Evolutionary conservation across 2,113 vertebrate genomes (phyloP).

Genomic region (Leptobrachium ailaonicum): DNA sequence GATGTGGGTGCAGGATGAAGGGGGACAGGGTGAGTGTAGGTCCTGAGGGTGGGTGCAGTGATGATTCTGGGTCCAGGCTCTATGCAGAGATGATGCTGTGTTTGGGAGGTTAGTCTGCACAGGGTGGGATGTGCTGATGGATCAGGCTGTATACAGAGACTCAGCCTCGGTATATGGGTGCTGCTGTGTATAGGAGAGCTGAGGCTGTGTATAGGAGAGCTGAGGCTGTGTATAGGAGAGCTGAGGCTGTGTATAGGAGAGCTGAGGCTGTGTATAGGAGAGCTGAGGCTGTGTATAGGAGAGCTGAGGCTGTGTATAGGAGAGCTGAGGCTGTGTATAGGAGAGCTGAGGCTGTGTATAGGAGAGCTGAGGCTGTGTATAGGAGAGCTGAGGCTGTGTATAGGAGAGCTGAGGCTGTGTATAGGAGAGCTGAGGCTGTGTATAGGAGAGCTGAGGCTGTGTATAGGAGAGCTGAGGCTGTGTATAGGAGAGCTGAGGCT

Average conservation of each 20-base stretch:
- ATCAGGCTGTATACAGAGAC: neutral
- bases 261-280: neutral
- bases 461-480: neutral
- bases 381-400: neutral
- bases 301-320: neutral
- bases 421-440: neutral
- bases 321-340: neutral
- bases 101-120: neutral
- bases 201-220: neutral
- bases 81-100: neutral
- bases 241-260: neutral
- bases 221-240: neutral
- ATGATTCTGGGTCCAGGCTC: no score
- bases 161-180: no score
- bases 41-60: neutral
- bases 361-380: no score
- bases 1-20: slow-evolving; percentile 15
- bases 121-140: neutral
- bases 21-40: slow-evolving; percentile 15
- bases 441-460: no score
- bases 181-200: neutral
- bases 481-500: no score
- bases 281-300: neutral
- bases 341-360: neutral
- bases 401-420: no score